Evolutionary conservation across 2,113 vertebrate genomes (phyloP).

Genomic region (Harpagus bidentatus): DNA sequence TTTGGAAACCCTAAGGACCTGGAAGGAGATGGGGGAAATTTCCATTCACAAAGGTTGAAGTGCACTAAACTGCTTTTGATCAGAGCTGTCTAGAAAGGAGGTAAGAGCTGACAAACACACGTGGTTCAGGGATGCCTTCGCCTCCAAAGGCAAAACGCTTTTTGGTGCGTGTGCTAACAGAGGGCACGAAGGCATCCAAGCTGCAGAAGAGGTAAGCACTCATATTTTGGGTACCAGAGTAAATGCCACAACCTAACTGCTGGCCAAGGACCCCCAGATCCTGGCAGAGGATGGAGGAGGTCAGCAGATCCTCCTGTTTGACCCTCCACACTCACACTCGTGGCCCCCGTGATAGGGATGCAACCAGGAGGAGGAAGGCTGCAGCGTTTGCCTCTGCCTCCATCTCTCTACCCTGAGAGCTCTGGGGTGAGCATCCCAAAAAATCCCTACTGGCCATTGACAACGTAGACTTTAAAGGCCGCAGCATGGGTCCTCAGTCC

Average conservation of each 20-base stretch:
- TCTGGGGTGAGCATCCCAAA: not conserved
- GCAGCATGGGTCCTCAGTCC: fast-evolving
- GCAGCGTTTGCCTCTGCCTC: not conserved
- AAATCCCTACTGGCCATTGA: fast-evolving
- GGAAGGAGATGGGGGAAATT: not conserved
- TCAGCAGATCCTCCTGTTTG: not conserved
- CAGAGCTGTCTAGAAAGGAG: not conserved
- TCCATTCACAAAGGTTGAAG: not conserved
- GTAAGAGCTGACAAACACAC: not conserved
- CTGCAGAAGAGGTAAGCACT: not conserved
- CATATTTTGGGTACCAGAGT: not conserved
- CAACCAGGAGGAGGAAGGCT: not conserved
- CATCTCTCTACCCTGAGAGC: not conserved
- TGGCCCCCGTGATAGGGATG: fast-evolving
- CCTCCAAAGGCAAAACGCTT: not conserved
- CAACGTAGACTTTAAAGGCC: not conserved
- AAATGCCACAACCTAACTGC: not conserved
- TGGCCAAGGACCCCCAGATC: not conserved
- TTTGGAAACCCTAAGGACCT: not conserved
- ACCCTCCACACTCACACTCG: fast-evolving
- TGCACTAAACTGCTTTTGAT: not conserved
- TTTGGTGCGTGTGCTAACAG: not conserved
- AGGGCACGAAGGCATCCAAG: not conserved
- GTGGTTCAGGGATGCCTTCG: not conserved
- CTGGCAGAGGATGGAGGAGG: not conserved